Evolutionary conservation across 2,797 vertebrate genomes (phyloP).

Genomic region (Onychomys torridus): DNA sequence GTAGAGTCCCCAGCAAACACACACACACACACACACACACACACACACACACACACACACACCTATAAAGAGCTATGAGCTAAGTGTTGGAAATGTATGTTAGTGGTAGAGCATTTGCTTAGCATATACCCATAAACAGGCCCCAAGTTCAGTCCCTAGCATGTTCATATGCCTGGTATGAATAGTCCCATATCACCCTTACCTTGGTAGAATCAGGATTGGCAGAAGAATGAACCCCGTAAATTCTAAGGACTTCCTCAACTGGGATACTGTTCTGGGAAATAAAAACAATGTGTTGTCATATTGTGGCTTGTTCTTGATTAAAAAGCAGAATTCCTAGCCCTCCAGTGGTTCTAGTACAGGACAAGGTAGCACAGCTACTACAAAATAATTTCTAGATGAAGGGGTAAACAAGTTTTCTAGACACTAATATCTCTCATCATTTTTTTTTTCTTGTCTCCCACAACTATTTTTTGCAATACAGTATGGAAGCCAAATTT

Average conservation of each 20-base stretch:
- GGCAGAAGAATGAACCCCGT: slow-evolving; percentile 87
- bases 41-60: background rate
- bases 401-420: background rate
- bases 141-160: background rate
- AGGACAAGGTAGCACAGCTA: background rate
- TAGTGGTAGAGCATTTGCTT: background rate
- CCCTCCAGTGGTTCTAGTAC: background rate
- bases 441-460: background rate
- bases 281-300: slow-evolving; percentile 42
- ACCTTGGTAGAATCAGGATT: slow-evolving; percentile 88
- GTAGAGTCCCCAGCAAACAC: background rate
- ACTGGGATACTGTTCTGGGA: slow-evolving; percentile 91
- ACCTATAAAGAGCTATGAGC: background rate
- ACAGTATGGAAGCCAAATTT: background rate
- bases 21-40: background rate
- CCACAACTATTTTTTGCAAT: slow-evolving; percentile 16
- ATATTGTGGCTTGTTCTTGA: background rate
- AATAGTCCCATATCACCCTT: slow-evolving; percentile 41
- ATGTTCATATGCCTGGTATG: background rate
- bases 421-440: background rate
- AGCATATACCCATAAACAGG: background rate
- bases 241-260: slow-evolving; percentile 92
- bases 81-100: background rate
- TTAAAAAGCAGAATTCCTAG: background rate
- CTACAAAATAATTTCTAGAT: background rate